Base-by-base conservation (phyloP, 1,140 invertebrate genomes). In the Drosophila pseudoobscura region DNA sequence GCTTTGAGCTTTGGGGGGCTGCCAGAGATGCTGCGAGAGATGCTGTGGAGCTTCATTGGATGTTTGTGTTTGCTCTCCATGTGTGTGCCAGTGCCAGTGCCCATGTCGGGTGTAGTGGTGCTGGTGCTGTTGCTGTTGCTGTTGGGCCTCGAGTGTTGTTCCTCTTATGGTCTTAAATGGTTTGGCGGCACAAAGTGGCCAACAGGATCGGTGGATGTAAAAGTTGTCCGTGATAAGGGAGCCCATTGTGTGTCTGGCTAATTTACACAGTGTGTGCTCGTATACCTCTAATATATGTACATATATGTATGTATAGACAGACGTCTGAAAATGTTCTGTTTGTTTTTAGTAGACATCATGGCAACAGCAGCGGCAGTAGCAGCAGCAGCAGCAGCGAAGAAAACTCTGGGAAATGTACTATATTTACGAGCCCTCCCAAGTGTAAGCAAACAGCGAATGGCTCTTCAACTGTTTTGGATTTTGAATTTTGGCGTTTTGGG, bases 41-140 rank as follows among this genome's bases (percentile, higher is more conserved):
- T 20, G 51, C 15, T 35, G 35, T 39, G 35, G 35, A 39, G 35
- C 35, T 39, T 39, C 51, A 53, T 56, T 55, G 29, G 60, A 63
- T 75, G 69, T 73, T 78, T 78, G 59, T 73, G 55, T 75, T 80
- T 80, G 60, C 72, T 65, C 61, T 68, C 51, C 66, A 66, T 63
- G 78, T 76, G 58, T 59, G 60, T 55, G 53, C 26, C 47, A 9
- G n/a, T 64, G 46, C 24, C 31, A 9, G 17, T 29, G 7, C 29
- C 8, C 3, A 31, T 31, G 31, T 31, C 8, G 9, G 31, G 24
- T 26, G 24, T 26, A 20, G 1, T 20, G 20, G 20, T 29, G 54
- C 22, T 24, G 41, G 45, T 45, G 50, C 9, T 52, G 50, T 0
- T 49, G 31, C 13, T 6, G 15, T 43, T 53, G 24, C 15, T n/a